Evolutionary conservation across 2,113 vertebrate genomes (phyloP).

Genomic region (Petromus typicus): DNA sequence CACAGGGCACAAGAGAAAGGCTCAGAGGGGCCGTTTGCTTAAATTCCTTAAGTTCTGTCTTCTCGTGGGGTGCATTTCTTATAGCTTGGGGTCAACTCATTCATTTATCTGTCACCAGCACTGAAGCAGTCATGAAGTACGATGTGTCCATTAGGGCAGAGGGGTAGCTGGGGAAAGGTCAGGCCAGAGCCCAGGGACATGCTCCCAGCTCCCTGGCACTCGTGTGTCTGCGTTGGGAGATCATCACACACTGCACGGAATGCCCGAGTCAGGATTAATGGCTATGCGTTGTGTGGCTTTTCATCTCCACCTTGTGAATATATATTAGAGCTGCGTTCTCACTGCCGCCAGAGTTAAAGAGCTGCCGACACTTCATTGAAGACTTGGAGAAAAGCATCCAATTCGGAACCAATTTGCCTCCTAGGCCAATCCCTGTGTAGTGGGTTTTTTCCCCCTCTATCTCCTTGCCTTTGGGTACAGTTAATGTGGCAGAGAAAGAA

Average conservation of each 20-base stretch:
- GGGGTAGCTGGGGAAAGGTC: background rate
- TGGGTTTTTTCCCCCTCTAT: background rate
- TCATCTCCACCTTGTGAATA: background rate
- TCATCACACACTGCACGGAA: background rate
- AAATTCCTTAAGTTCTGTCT: slow-evolving; percentile 19
- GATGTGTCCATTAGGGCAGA: slow-evolving; percentile 43
- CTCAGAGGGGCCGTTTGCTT: background rate
- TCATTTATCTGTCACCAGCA: slow-evolving; percentile 77
- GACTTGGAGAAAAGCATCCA: background rate
- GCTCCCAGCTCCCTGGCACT: background rate
- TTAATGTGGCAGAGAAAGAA: background rate
- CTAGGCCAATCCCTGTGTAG: accelerated
- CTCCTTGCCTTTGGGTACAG: background rate
- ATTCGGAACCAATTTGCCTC: slow-evolving; percentile 5
- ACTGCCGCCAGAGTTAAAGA: background rate
- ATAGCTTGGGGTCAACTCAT: background rate
- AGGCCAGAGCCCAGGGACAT: background rate
- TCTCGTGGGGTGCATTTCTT: accelerated
- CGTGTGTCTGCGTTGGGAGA: background rate
- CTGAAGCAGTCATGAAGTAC: background rate
- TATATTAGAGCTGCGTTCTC: background rate
- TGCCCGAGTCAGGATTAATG: background rate
- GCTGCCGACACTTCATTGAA: slow-evolving; percentile 15
- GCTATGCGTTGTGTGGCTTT: background rate
- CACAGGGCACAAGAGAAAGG: background rate